Percentiles rank a stretch among this genome's conserved stretches.
These are phyloP conservation scores for Arothron firmamentum DNA, from an alignment of 2,113 vertebrate species.

Conservation along the genomic window DNA sequence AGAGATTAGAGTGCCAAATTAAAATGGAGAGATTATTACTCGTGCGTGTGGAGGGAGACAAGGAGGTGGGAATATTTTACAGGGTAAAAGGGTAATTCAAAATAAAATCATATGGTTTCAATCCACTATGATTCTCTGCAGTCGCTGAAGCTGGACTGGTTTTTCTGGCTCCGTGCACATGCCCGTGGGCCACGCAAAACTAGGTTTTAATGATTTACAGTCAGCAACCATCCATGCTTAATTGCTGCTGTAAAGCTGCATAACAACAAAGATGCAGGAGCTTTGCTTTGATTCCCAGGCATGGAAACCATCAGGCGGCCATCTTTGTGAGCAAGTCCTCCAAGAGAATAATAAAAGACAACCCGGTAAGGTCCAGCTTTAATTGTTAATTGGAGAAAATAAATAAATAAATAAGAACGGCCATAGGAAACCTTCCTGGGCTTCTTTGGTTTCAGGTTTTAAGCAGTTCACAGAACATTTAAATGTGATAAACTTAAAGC, in stretches of 20 bases:
- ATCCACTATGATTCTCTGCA: slow-evolving; percentile 12
- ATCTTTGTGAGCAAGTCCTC: slow-evolving; percentile 12
- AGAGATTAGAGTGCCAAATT: slow-evolving; percentile 30
- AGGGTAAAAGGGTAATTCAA: neutral
- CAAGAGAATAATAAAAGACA: slow-evolving; percentile 12
- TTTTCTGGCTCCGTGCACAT: slow-evolving; percentile 34
- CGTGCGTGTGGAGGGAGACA: too few species aligned
- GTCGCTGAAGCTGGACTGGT: neutral
- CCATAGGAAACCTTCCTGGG: slow-evolving; percentile 5
- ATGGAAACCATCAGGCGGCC: too few species aligned
- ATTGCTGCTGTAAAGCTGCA: slow-evolving; percentile 22
- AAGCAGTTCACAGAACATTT: slow-evolving; percentile 39
- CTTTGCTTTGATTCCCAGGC: too few species aligned
- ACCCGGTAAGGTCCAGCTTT: slow-evolving; percentile 39
- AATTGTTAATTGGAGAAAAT: neutral
- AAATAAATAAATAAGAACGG: slow-evolving; percentile 10
- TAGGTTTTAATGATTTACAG: slow-evolving; percentile 50
- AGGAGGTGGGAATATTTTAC: neutral
- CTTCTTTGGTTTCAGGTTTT: slow-evolving; percentile 37
- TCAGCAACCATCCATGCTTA: slow-evolving; percentile 39
- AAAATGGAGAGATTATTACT: slow-evolving; percentile 17
- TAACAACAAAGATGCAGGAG: neutral
- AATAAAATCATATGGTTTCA: neutral
- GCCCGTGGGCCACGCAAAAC: slow-evolving; percentile 24
- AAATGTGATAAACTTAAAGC: neutral